Percentiles rank a stretch among this genome's conserved stretches.
Evolutionary conservation across 2,113 vertebrate genomes (phyloP).

Genomic region (Etia nguti): DNA sequence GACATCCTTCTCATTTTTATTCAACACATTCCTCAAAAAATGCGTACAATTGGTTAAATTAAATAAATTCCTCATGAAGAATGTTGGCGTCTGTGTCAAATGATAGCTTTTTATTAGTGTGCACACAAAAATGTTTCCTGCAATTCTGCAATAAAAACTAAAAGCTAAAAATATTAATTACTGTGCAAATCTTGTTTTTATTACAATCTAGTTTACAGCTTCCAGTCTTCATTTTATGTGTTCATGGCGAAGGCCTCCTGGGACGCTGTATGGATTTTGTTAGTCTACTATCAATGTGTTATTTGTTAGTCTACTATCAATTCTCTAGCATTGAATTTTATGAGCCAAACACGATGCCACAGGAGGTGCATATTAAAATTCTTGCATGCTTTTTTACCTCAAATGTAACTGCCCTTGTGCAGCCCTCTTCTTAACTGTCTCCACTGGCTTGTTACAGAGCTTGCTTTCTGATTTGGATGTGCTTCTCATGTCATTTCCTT

Average conservation of each 20-base stretch:
- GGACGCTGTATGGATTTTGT: conserved; percentile 29
- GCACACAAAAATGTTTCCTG: not conserved
- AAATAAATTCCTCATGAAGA: conserved; percentile 6
- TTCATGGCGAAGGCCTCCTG: not conserved
- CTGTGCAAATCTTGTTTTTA: conserved; percentile 24
- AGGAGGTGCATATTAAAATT: conserved; percentile 31
- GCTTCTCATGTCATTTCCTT: not conserved
- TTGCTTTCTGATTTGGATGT: not conserved
- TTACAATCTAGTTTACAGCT: conserved; percentile 1
- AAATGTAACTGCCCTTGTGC: conserved; percentile 14
- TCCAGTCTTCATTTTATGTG: conserved; percentile 16
- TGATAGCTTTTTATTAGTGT: not conserved
- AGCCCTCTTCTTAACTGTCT: not conserved
- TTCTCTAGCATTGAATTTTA: conserved; percentile 21
- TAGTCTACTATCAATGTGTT: conserved; percentile 17
- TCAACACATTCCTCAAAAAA: not conserved
- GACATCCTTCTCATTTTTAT: conserved; percentile 6
- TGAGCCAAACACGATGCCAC: conserved; percentile 18
- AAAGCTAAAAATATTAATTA: conserved; percentile 42
- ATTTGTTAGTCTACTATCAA: conserved; percentile 24
- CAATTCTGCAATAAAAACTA: conserved; percentile 5
- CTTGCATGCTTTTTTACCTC: conserved; percentile 9
- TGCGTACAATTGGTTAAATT: not conserved
- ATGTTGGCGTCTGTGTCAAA: not conserved
- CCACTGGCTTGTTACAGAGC: not conserved